A percentile compares a stretch with the other conserved stretches of the same genome.
Conservation (phyloP, 2,888 invertebrate genomes). For the Cryptocephalus primarius region DNA sequence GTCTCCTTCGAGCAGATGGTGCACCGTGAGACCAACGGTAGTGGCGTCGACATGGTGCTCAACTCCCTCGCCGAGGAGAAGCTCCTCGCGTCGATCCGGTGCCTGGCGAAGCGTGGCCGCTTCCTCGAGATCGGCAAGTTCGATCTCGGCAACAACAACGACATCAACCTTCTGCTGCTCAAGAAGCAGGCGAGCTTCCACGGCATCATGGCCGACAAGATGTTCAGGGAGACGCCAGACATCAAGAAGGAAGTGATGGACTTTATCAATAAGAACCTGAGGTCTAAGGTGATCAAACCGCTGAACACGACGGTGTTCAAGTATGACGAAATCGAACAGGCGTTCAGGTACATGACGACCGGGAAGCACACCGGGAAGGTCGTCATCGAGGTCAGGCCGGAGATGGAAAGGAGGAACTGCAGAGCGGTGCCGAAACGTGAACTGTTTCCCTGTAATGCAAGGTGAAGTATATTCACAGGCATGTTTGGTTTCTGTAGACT, state of each 20-base stretch:
- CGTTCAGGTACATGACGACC: constrained; percentile 53
- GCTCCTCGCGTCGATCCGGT: constrained; percentile 57
- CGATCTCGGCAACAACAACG: constrained; percentile 59
- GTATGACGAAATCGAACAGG: constrained; percentile 56
- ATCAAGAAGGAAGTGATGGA: constrained; percentile 3
- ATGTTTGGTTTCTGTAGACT: no score
- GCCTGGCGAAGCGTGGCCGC: constrained; percentile 49
- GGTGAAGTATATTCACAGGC: no score
- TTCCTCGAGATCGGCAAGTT: constrained; percentile 84
- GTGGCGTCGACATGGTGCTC: constrained; percentile 81
- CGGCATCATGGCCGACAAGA: constrained; percentile 60
- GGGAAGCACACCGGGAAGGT: constrained; percentile 77
- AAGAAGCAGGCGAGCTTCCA: constrained; percentile 64
- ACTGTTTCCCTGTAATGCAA: no score
- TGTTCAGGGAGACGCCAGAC: constrained; percentile 9
- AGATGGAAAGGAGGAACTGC: constrained; percentile 11
- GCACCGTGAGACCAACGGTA: constrained; percentile 65
- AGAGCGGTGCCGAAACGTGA: no score
- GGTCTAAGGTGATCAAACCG: constrained; percentile 55
- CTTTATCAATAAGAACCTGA: constrained; percentile 3
- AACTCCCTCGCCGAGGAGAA: constrained; percentile 92
- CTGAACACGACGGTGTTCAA: constrained; percentile 53
- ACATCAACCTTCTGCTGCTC: constrained; percentile 54
- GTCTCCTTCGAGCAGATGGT: constrained; percentile 81
- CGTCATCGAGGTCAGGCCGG: constrained; percentile 33